Percentiles rank a stretch among this genome's conserved stretches.
phyloP scores from a whole-genome alignment of 2,113 vertebrate genomes.

The Oenanthe melanoleuca region DNA sequence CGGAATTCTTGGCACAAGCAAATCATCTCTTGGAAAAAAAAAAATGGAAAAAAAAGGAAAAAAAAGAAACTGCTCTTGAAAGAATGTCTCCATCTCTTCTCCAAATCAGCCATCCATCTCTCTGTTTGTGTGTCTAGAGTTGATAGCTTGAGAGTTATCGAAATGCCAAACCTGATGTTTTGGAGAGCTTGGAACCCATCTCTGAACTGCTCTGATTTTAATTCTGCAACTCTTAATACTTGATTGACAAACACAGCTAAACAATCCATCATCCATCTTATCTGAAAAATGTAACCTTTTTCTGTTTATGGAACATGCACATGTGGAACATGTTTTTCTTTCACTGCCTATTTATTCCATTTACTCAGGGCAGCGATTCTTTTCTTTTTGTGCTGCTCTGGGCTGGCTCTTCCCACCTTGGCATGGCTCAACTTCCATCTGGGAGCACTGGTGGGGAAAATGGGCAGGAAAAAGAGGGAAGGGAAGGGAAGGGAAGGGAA shows the following conservation, averaged over 20 bases:
- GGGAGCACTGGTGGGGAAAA: not conserved
- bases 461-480: too few species aligned
- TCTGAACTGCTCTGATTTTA: slow-evolving; percentile 59
- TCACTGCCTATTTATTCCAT: not conserved
- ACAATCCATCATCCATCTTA: slow-evolving; percentile 65
- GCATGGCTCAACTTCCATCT: not conserved
- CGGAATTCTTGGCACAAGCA: slow-evolving; percentile 64
- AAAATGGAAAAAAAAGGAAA: not conserved
- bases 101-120: slow-evolving; percentile 69
- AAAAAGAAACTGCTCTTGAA: not conserved
- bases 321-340: slow-evolving; percentile 63
- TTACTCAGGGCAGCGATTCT: not conserved
- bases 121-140: slow-evolving; percentile 61
- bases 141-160: slow-evolving; percentile 61
- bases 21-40: slow-evolving; percentile 10
- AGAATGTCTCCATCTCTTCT: slow-evolving; percentile 67
- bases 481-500: too few species aligned
- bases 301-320: slow-evolving; percentile 58
- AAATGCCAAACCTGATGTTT: slow-evolving; percentile 71
- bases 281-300: slow-evolving; percentile 59
- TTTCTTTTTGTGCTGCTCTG: not conserved
- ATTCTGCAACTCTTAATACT: slow-evolving; percentile 66
- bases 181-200: slow-evolving; percentile 62
- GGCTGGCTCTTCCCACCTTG: not conserved
- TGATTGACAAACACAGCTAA: slow-evolving; percentile 65